phyloP scores from a whole-genome alignment of 2,797 vertebrate genomes.

The Lagorchestes hirsutus region DNA sequence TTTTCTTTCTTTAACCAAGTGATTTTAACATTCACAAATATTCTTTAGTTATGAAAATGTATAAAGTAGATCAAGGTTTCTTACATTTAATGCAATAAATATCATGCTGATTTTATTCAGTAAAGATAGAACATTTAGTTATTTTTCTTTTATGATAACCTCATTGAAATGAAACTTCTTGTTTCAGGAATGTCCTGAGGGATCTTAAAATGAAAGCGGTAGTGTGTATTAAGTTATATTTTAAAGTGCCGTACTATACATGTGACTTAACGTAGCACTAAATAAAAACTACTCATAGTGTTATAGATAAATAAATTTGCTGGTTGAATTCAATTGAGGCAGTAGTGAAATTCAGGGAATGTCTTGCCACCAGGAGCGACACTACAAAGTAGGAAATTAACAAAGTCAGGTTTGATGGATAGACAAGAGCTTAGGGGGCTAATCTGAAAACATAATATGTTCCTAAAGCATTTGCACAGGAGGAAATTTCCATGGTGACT shows the following conservation, averaged over 20 bases:
- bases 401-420: constrained; percentile 62
- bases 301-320: constrained; percentile 50
- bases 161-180: constrained; percentile 72
- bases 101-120: constrained; percentile 65
- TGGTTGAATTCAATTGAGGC: constrained; percentile 56
- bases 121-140: constrained; percentile 71
- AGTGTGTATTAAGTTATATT: constrained; percentile 59
- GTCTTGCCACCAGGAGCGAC: constrained; percentile 57
- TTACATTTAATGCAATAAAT: constrained; percentile 61
- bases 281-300: constrained; percentile 61
- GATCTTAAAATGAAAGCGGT: constrained; percentile 57
- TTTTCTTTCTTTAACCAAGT: constrained; percentile 54
- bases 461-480: constrained; percentile 65
- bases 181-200: constrained; percentile 58
- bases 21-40: constrained; percentile 35
- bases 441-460: constrained; percentile 64
- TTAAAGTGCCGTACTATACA: constrained; percentile 67
- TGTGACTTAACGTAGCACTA: constrained; percentile 56
- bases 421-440: constrained; percentile 58
- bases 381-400: constrained; percentile 47
- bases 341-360: constrained; percentile 55
- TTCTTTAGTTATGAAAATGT: constrained; percentile 57
- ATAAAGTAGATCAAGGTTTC: constrained; percentile 67
- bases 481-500: constrained; percentile 62
- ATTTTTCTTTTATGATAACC: constrained; percentile 69